Conservation (phyloP, 2,797 vertebrate species). For the Galagoides demidoff region DNA sequence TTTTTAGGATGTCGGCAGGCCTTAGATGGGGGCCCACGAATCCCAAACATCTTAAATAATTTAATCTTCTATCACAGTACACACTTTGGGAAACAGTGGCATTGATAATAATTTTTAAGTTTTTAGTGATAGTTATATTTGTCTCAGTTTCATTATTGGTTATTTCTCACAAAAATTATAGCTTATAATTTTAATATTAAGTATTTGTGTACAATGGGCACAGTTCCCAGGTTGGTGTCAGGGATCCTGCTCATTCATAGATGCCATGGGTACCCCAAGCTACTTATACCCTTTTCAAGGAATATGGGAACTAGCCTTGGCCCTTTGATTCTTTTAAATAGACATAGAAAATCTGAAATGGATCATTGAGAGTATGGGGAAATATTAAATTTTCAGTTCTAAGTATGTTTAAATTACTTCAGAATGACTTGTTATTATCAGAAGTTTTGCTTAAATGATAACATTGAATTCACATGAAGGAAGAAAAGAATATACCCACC, state of each 20-base stretch:
- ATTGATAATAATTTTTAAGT: not conserved
- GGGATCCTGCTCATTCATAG: not conserved
- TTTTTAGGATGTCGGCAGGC: not conserved
- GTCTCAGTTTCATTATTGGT: not conserved
- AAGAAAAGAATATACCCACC: slow-evolving; percentile 28
- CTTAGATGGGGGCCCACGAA: not conserved
- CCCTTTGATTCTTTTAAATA: slow-evolving; percentile 12
- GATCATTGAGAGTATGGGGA: slow-evolving; percentile 17
- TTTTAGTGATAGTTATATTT: not conserved
- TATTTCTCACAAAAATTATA: not conserved
- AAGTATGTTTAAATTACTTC: slow-evolving; percentile 63
- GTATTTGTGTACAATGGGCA: not conserved
- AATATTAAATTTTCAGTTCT: slow-evolving; percentile 60
- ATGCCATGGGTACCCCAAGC: not conserved
- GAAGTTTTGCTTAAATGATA: slow-evolving; percentile 60
- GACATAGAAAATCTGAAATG: slow-evolving; percentile 47
- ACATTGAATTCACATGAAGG: slow-evolving; percentile 29
- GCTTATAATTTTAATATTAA: not conserved
- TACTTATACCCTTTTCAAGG: not conserved
- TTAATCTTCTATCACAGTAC: not conserved
- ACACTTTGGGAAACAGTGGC: not conserved
- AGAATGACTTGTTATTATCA: slow-evolving; percentile 60
- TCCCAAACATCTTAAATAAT: not conserved
- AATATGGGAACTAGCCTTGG: not conserved
- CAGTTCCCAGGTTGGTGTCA: not conserved